Base-by-base conservation (phyloP, 2,113 vertebrate genomes). In the Haplotaxodon microlepis region DNA sequence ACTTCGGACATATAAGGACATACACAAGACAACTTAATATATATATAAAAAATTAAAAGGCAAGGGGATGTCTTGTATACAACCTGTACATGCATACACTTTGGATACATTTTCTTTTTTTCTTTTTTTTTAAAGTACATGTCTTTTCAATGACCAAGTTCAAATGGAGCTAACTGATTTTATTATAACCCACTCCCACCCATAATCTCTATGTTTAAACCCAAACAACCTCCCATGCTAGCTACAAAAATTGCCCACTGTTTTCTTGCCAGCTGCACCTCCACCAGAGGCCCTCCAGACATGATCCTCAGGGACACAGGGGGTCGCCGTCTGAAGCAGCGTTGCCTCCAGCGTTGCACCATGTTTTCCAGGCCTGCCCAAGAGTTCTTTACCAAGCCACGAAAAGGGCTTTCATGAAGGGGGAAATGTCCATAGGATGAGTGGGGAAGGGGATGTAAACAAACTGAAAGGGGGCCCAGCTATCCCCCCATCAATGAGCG, bases 191-290 rank as follows among this genome's bases (percentile, higher is more conserved):
- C 82, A 82, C 61, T 47, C 31, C 87, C 85, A 66, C 81, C 91
- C 90, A 57, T 9, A 34, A 45, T 57, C 1, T 40, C 34, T 83
- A 84, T 10, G 80, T 61, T 69, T 83, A 88, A 34, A 80, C 80
- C 42, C 45, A 5, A 31, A 80, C 45, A 88, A 82, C 57, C 83
- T 29, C 83, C 89, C 93, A 71, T 31, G 12, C 89, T 90, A 91
- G 40, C 90, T 94, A 94, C 84, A 89, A 91, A 83, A 10, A 82
- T 57, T 54, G 85, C 92, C 90, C 90, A 85, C 66, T 90, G 90
- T 94, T 88, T 50, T 93, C 90, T 93, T 96, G 95, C 92, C 94
- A 96, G 92, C 93, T 92, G 92, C 87, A 85, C 90, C 92, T 95
- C 94, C 93, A 93, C 91, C 91, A 91, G 82, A 92, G 87, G 81